phyloP scores from a whole-genome alignment of 35 echinoderm and acorn worm genomes.

The Heliocidaris tuberculata region DNA sequence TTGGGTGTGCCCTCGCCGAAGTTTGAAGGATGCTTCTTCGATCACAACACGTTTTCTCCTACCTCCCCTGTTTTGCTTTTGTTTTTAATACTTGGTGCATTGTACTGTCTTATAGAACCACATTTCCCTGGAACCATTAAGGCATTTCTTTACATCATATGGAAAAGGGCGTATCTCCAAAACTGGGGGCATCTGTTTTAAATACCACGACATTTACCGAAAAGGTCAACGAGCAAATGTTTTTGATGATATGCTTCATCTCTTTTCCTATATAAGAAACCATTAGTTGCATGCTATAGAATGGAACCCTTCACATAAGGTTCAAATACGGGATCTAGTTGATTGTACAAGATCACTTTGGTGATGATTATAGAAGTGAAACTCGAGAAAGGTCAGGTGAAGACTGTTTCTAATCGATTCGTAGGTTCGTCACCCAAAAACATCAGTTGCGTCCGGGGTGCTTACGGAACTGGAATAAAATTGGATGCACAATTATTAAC shows the following conservation, averaged over 20 bases:
- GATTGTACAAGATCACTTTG: neutral
- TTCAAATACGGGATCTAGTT: neutral
- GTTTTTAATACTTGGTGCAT: too few relatives aligned
- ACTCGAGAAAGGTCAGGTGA: neutral
- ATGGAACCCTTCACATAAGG: neutral
- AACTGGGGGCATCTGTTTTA: neutral
- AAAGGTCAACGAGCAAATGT: neutral
- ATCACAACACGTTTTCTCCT: too few relatives aligned
- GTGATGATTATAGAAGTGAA: neutral
- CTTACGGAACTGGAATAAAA: too few relatives aligned
- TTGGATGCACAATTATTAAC: too few relatives aligned
- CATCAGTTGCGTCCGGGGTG: neutral
- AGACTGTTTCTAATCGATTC: neutral
- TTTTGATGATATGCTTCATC: neutral
- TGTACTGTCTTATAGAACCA: too few relatives aligned
- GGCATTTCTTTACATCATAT: neutral
- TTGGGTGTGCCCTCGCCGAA: too few relatives aligned
- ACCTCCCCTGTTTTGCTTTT: too few relatives aligned
- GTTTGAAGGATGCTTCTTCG: too few relatives aligned
- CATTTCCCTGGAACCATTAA: too few relatives aligned
- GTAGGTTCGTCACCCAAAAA: neutral
- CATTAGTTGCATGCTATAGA: neutral
- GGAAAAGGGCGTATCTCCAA: neutral
- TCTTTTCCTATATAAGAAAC: slow-evolving; percentile 3
- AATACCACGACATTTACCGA: neutral